These are phyloP conservation scores for Danionella dracula DNA, from an alignment of 2,797 vertebrate genomes.

Conservation along the genomic window DNA sequence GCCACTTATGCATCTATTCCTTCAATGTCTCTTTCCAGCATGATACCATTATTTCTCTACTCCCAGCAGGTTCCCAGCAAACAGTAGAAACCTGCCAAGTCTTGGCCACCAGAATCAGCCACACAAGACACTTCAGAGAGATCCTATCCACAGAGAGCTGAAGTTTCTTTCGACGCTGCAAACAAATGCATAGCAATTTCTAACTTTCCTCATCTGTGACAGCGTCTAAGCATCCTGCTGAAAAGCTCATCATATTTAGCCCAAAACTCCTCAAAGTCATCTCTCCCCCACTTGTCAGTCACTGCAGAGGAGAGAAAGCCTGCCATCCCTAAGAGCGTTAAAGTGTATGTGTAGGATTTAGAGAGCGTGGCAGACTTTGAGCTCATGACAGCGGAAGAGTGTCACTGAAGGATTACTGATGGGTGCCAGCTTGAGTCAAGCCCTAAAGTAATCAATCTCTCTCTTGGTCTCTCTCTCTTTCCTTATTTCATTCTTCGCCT, in stretches of 20 bases:
- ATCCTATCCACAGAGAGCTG: conserved; percentile 56
- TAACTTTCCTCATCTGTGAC: conserved; percentile 33
- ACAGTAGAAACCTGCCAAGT: background rate
- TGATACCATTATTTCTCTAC: background rate
- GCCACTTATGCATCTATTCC: background rate
- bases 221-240: conserved; percentile 25
- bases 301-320: conserved; percentile 30
- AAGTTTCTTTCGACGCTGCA: conserved; percentile 65
- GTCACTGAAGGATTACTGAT: conserved; percentile 61
- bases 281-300: conserved; percentile 36
- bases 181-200: conserved; percentile 53
- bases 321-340: conserved; percentile 41
- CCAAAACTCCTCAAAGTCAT: conserved; percentile 32
- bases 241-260: conserved; percentile 41
- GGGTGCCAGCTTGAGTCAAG: conserved; percentile 58
- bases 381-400: conserved; percentile 53
- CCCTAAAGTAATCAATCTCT: conserved; percentile 50
- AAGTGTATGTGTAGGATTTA: conserved; percentile 27
- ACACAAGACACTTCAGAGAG: conserved; percentile 56
- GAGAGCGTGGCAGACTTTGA: conserved; percentile 42
- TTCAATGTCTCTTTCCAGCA: background rate
- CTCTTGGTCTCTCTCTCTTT: conserved; percentile 35
- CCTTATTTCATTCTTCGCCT: conserved; percentile 4
- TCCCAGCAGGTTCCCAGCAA: background rate
- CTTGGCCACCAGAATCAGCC: conserved; percentile 45